Conservation (phyloP, 2,113 vertebrate species). For the Sylvietta virens region DNA sequence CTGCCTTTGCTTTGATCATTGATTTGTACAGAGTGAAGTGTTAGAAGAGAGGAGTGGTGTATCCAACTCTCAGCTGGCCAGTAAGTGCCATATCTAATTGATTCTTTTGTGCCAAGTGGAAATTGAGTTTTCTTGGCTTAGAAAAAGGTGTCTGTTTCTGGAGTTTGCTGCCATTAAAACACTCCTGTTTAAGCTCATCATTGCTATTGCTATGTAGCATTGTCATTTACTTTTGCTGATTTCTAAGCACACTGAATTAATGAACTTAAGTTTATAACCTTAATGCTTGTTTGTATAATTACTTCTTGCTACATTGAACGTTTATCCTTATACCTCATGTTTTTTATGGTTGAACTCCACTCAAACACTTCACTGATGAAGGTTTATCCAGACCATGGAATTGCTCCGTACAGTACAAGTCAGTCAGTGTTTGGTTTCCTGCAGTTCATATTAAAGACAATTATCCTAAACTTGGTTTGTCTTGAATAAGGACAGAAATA, state of each 20-base stretch:
- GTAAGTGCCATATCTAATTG: background rate
- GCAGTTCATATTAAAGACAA: background rate
- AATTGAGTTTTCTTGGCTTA: constrained; percentile 20
- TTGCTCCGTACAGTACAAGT: background rate
- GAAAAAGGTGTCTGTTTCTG: background rate
- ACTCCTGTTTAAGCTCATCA: background rate
- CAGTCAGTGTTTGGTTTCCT: background rate
- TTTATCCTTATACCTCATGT: background rate
- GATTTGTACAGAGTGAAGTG: background rate
- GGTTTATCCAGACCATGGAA: background rate
- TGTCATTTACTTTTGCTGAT: background rate
- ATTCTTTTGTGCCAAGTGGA: constrained; percentile 21
- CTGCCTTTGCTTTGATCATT: background rate
- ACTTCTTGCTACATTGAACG: background rate
- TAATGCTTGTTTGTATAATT: background rate
- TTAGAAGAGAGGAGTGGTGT: background rate
- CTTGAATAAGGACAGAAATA: background rate
- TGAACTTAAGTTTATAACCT: background rate
- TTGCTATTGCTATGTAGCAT: background rate
- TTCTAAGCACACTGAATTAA: background rate
- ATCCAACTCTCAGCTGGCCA: background rate
- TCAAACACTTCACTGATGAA: background rate
- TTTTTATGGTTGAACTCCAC: background rate
- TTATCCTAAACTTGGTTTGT: background rate
- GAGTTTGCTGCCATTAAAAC: background rate